These are phyloP conservation scores for Pycnonotus jocosus DNA, from an alignment of 2,113 vertebrate species.

Conservation along the genomic window DNA sequence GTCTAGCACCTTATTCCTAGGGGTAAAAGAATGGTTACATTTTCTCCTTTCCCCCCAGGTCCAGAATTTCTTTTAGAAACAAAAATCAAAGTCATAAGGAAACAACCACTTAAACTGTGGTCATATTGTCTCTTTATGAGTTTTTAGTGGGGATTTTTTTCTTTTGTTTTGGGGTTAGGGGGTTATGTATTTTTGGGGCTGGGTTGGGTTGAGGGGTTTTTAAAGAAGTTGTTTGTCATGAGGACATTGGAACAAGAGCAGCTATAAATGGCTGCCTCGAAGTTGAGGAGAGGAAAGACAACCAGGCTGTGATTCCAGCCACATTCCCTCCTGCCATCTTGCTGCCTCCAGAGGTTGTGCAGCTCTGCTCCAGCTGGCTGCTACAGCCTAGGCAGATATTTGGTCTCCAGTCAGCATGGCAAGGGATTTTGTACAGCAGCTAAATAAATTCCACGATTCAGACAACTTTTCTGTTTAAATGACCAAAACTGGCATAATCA, in stretches of 20 bases:
- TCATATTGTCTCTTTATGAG: rapidly evolving
- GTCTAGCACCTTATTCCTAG: not conserved
- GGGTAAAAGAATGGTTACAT: not conserved
- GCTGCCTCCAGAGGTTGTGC: not conserved
- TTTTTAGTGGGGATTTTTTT: not conserved
- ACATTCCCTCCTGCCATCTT: not conserved
- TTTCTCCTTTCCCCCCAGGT: not conserved
- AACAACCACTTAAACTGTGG: not conserved
- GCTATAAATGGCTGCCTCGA: not conserved
- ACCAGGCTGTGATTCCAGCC: not conserved
- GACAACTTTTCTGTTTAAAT: not conserved
- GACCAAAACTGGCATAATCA: not conserved
- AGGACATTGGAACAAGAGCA: not conserved
- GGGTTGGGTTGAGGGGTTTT: not conserved
- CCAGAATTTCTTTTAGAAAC: not conserved
- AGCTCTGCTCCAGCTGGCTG: not conserved
- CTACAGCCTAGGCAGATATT: not conserved
- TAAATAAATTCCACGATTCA: not conserved
- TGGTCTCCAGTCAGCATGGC: not conserved
- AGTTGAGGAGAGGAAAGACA: not conserved
- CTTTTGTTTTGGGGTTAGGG: not conserved
- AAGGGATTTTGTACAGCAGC: not conserved
- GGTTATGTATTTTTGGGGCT: not conserved
- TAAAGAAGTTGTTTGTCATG: not conserved
- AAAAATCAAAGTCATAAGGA: not conserved